Evolutionary conservation across 2,888 invertebrate species (phyloP).

Genomic region (Drosophila hamatofila): DNA sequence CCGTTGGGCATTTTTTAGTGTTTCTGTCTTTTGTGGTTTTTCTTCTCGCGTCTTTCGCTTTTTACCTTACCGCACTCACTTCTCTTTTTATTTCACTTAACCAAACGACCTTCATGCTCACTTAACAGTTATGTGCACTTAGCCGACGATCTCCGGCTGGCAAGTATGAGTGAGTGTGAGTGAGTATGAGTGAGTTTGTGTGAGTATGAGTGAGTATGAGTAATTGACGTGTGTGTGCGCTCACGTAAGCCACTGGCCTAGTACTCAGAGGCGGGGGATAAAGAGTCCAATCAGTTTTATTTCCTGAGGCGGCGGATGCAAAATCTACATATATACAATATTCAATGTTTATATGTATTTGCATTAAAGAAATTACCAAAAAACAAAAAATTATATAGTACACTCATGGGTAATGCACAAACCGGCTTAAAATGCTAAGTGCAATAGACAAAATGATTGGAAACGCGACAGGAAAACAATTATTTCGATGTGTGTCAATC

Average conservation of each 20-base stretch:
- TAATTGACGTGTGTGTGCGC: conserved; percentile 22
- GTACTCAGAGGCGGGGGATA: conserved; percentile 7
- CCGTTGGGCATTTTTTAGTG: conserved; percentile 10
- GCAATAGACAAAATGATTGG: conserved; percentile 28
- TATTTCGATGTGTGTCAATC: conserved; percentile 21
- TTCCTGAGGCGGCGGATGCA: conserved; percentile 4
- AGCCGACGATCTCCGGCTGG: conserved; percentile 35
- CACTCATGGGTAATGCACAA: conserved; percentile 12
- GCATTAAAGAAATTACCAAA: conserved; percentile 1
- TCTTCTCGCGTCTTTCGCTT: conserved; percentile 21
- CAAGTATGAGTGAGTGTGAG: conserved; percentile 10
- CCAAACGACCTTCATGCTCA: conserved; percentile 77
- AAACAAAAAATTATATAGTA: background rate
- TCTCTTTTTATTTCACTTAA: conserved; percentile 47
- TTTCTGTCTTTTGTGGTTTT: conserved; percentile 33
- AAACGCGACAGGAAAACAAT: conserved; percentile 33
- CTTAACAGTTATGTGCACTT: conserved; percentile 70
- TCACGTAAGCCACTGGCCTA: conserved; percentile 61
- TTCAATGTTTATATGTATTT: background rate
- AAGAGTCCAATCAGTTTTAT: conserved; percentile 22
- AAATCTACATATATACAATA: background rate
- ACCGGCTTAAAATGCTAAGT: conserved; percentile 21
- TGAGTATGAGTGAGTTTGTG: conserved; percentile 6
- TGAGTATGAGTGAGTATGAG: background rate
- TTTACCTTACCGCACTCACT: conserved; percentile 25